Percentiles rank a stretch among this genome's conserved stretches.
phyloP scores from a whole-genome alignment of 2,113 vertebrate genomes.

The Thryonomys swinderianus region DNA sequence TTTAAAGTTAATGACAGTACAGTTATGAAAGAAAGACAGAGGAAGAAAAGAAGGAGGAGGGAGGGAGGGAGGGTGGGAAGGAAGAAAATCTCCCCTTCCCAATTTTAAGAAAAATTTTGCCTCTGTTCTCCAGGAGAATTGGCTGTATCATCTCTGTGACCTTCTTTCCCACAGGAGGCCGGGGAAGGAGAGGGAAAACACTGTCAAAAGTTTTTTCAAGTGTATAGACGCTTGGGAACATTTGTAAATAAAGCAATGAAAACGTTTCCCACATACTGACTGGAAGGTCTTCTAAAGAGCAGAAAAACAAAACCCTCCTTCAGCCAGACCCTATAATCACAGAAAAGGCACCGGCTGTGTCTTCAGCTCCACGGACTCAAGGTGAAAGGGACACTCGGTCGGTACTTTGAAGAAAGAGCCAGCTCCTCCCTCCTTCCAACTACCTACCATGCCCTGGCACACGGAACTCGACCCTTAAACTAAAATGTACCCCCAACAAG shows the following conservation, averaged over 20 bases:
- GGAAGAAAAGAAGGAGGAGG: too few species aligned
- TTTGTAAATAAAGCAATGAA: neutral
- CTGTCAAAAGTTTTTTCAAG: neutral
- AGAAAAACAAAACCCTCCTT: neutral
- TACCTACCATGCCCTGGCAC: neutral
- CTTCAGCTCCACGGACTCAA: neutral
- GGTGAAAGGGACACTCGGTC: neutral
- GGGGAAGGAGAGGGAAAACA: neutral
- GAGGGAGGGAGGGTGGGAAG: too few species aligned
- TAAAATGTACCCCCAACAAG: neutral
- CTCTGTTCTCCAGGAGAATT: neutral
- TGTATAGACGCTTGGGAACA: neutral
- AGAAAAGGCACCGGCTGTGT: neutral
- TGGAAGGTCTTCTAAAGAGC: neutral
- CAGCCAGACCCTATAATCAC: neutral
- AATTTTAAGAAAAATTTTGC: neutral
- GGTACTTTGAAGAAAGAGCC: neutral
- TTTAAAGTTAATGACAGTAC: conserved; percentile 3
- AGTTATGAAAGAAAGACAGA: neutral
- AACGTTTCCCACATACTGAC: neutral
- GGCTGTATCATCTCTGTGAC: conserved; percentile 30
- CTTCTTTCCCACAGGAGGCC: conserved; percentile 36
- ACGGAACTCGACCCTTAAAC: conserved; percentile 22
- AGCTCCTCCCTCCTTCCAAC: neutral
- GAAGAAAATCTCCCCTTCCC: neutral